Base-by-base conservation (phyloP, 2,797 vertebrate genomes). In the Enteromius anoplus region DNA sequence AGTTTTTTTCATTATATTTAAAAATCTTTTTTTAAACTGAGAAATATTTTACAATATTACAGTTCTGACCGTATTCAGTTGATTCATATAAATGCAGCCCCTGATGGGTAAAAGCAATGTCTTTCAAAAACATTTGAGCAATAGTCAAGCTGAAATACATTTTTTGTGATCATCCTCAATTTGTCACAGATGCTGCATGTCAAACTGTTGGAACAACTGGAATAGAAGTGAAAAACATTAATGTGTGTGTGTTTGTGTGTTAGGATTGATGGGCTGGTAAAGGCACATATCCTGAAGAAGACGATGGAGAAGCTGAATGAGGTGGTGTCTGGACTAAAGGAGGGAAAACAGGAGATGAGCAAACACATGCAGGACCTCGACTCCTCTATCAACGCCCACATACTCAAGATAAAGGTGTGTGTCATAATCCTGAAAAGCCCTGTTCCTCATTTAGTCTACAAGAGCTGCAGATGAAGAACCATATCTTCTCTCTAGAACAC, bases 261-360 rank as follows among this genome's bases (percentile, higher is more conserved):
- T 76, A 99, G 98, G 37, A 98, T 99, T 32, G 96, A 98, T 47
- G 97, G 97, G 4, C 88, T 99, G 81, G 93, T 98, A 47, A 98
- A 98, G 88, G 97, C 97, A 65, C 92, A 93, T 3, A 96, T 91
- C 0, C 92, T 99, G 92, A 97, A 97, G 91, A 95, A 91, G 66
- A 94, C 96, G 75, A 97, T 98, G 85, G 91, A 88, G 81, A 95
- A 95, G 81, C 97, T 99, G 88, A 99, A 94, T 23, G 95, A 97
- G 93, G 97, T 98, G 85, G 97, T 97, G 69, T 94, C 84, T 51
- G 96, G 94, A 2, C 90, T 99, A 85, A 98, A 97, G 90, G 98
- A 99, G 85, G 97, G 97, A 3, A 97, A 98, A 72, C 92, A 93
- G n/a, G 97, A 99, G 85, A 95, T 97, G 94, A 96, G 91, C 89